Conservation (phyloP, 2,113 vertebrate species). For the Cyphomyrus discorhynchus region DNA sequence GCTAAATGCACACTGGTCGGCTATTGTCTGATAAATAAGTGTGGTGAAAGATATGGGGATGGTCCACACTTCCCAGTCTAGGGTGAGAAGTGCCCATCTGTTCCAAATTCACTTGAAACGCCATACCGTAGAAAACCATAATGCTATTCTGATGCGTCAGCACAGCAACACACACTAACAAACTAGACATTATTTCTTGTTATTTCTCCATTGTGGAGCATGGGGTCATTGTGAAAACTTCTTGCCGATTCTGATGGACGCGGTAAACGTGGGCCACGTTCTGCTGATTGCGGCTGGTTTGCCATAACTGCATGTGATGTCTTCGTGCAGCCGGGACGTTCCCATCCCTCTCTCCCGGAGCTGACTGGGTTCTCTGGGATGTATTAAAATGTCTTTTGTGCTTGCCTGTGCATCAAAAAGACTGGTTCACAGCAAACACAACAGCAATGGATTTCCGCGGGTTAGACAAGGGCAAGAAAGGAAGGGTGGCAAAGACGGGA, state of each 20-base stretch:
- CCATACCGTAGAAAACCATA: not conserved
- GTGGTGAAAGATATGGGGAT: not conserved
- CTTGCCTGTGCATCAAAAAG: constrained; percentile 15
- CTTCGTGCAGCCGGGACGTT: constrained; percentile 5
- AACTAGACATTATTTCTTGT: constrained; percentile 11
- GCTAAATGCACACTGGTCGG: not conserved
- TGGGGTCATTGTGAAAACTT: not conserved
- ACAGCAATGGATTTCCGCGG: constrained; percentile 11
- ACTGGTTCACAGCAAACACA: constrained; percentile 15
- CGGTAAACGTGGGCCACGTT: not conserved
- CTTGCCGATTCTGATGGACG: not conserved
- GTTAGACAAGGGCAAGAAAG: not conserved
- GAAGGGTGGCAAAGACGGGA: not conserved
- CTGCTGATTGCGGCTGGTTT: not conserved
- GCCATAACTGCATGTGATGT: not conserved
- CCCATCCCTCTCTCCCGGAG: not conserved
- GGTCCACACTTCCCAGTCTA: not conserved
- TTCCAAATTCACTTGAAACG: not conserved
- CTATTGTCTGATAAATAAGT: not conserved
- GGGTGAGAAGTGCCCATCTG: not conserved
- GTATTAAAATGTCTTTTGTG: constrained; percentile 11
- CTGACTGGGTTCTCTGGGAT: constrained; percentile 4
- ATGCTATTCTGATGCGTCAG: constrained; percentile 22
- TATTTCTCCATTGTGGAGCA: not conserved
- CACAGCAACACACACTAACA: not conserved